Evolutionary conservation across 2,113 vertebrate genomes (phyloP).

Genomic region (Crypturellus undulatus): DNA sequence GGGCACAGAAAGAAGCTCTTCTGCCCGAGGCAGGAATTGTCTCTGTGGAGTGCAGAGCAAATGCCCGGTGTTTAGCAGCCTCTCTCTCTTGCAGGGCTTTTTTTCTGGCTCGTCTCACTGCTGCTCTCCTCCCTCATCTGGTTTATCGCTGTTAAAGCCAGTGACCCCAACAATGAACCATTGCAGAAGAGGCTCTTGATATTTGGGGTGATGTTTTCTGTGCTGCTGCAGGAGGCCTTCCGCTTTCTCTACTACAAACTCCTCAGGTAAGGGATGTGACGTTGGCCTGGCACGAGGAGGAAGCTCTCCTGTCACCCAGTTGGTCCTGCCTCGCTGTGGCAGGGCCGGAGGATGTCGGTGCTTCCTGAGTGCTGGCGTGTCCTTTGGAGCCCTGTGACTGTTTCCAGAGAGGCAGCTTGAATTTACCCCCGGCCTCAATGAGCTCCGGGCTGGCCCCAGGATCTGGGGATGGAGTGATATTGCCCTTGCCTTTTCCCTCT

Average conservation of each 20-base stretch:
- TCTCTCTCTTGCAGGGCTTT: slow-evolving; percentile 73
- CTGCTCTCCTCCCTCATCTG: slow-evolving; percentile 82
- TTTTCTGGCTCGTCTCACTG: slow-evolving; percentile 82
- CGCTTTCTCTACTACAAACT: slow-evolving; percentile 82
- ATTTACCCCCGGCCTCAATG: background rate
- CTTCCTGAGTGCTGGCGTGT: background rate
- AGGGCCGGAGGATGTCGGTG: background rate
- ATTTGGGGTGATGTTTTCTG: slow-evolving; percentile 81
- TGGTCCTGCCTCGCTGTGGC: background rate
- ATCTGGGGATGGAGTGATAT: background rate
- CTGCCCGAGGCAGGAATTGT: background rate
- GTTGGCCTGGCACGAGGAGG: background rate
- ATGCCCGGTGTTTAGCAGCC: no score
- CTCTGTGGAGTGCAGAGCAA: background rate
- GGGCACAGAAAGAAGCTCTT: background rate
- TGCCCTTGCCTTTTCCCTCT: background rate
- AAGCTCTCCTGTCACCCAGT: background rate
- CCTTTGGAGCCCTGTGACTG: background rate
- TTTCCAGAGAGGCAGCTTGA: background rate
- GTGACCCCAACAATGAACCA: slow-evolving; percentile 38
- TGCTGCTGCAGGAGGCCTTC: slow-evolving; percentile 82
- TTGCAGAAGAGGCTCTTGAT: slow-evolving; percentile 79
- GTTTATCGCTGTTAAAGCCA: slow-evolving; percentile 80
- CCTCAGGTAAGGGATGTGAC: slow-evolving; percentile 66
- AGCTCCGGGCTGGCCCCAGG: background rate